These are phyloP conservation scores for Spodoptera littoralis DNA, from an alignment of 2,888 invertebrate genomes.

Conservation along the genomic window DNA sequence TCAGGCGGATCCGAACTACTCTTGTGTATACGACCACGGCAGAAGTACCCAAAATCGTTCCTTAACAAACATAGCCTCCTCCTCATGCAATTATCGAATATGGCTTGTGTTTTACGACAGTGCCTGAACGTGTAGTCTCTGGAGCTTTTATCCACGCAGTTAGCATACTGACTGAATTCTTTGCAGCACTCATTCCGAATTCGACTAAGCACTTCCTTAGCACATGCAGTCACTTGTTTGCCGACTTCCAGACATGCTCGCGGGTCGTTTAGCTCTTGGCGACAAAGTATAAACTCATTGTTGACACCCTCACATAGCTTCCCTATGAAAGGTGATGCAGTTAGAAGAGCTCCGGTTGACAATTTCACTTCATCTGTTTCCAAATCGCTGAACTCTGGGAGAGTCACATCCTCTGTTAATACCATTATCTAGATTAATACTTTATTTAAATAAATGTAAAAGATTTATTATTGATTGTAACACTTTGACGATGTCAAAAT, in stretches of 20 bases:
- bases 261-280: conserved; percentile 94
- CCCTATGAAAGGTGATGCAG: conserved; percentile 96
- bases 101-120: conserved; percentile 95
- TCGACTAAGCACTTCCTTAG: conserved; percentile 94
- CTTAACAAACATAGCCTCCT: conserved; percentile 93
- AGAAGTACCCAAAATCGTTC: conserved; percentile 95
- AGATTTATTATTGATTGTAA: not conserved
- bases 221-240: conserved; percentile 95
- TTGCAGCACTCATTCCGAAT: conserved; percentile 94
- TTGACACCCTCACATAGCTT: conserved; percentile 96
- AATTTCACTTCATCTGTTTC: conserved; percentile 94
- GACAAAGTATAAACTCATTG: conserved; percentile 98
- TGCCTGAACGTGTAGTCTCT: conserved; percentile 89
- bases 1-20: conserved; percentile 88
- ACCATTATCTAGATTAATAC: conserved; percentile 82
- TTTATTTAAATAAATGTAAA: not conserved
- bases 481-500: not conserved
- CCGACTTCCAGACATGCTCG: conserved; percentile 95
- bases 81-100: conserved; percentile 94
- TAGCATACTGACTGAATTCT: conserved; percentile 95
- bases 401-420: conserved; percentile 89
- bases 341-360: conserved; percentile 94
- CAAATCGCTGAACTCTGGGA: conserved; percentile 95
- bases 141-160: conserved; percentile 93
- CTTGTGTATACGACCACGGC: conserved; percentile 91